phyloP scores from a whole-genome alignment of 2,113 vertebrate genomes.

The Vicugna pacos region DNA sequence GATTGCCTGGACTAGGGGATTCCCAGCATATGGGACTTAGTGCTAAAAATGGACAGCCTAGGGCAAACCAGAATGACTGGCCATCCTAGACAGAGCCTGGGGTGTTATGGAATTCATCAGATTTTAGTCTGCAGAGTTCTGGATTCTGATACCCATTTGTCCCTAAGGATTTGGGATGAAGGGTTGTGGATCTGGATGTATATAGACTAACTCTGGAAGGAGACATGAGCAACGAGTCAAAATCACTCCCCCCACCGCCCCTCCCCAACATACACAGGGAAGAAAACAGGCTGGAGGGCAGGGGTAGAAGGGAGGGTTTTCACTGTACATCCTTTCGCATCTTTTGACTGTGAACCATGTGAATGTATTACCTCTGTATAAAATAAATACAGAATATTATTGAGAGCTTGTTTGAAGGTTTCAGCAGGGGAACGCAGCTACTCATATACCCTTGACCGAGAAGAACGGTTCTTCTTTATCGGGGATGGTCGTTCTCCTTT shows the following conservation, averaged over 20 bases:
- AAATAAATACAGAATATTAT: background rate
- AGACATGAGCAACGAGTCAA: background rate
- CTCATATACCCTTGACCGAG: slow-evolving; percentile 93
- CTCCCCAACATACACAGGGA: background rate
- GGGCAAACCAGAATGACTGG: background rate
- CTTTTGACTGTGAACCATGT: background rate
- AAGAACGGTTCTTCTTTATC: slow-evolving; percentile 92
- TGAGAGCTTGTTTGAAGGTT: slow-evolving; percentile 92
- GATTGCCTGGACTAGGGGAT: background rate
- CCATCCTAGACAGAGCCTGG: background rate
- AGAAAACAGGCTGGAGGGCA: background rate
- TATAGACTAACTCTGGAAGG: background rate
- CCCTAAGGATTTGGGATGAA: background rate
- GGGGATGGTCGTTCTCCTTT: slow-evolving; percentile 94
- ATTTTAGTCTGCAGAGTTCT: background rate
- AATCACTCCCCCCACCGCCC: background rate
- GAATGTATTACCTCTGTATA: background rate
- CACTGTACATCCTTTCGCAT: background rate
- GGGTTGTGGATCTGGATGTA: too few species aligned
- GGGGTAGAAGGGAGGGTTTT: background rate
- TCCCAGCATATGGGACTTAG: background rate
- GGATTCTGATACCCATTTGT: background rate
- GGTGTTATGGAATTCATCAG: background rate
- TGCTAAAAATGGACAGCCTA: background rate
- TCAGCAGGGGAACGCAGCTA: slow-evolving; percentile 99